phyloP scores from a whole-genome alignment of 2,113 vertebrate species.

The Planiliza haematocheilus region DNA sequence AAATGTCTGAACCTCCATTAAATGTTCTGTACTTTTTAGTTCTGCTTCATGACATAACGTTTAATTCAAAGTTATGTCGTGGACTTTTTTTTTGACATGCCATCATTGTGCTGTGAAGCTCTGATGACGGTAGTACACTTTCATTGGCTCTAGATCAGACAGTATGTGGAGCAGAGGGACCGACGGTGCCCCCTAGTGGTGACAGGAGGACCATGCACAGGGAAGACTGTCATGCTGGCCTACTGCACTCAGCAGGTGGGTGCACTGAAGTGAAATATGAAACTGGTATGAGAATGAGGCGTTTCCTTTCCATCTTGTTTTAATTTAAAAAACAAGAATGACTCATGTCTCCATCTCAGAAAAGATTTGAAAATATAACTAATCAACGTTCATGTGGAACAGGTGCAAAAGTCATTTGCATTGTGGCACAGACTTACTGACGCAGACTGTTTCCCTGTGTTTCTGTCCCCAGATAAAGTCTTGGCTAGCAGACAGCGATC shows the following conservation, averaged over 20 bases:
- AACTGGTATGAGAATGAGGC: not conserved
- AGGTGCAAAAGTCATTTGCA: not conserved
- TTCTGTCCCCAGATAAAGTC: conserved; percentile 72
- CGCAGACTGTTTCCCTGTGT: conserved; percentile 3
- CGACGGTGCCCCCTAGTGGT: conserved; percentile 78
- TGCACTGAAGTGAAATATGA: not conserved
- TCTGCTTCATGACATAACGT: not conserved
- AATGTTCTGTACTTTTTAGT: not conserved
- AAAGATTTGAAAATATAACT: too few relatives aligned
- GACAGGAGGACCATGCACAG: conserved; percentile 81
- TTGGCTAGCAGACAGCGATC: conserved; percentile 78
- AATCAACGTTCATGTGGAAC: too few relatives aligned
- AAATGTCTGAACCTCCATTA: too few relatives aligned
- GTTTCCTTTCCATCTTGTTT: too few relatives aligned
- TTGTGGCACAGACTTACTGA: not conserved
- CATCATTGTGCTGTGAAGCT: not conserved
- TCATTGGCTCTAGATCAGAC: conserved; percentile 61
- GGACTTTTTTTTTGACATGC: not conserved
- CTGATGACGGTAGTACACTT: not conserved
- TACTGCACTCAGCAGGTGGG: conserved; percentile 81
- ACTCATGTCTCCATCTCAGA: too few relatives aligned
- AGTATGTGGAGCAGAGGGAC: conserved; percentile 73
- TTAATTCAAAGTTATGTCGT: not conserved
- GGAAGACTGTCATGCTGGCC: conserved; percentile 84
- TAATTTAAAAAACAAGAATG: too few relatives aligned